Evolutionary conservation across 2,113 vertebrate species (phyloP), one percentile per base, ranked within the genome.

Genomic region (Myodes glareolus): DNA sequence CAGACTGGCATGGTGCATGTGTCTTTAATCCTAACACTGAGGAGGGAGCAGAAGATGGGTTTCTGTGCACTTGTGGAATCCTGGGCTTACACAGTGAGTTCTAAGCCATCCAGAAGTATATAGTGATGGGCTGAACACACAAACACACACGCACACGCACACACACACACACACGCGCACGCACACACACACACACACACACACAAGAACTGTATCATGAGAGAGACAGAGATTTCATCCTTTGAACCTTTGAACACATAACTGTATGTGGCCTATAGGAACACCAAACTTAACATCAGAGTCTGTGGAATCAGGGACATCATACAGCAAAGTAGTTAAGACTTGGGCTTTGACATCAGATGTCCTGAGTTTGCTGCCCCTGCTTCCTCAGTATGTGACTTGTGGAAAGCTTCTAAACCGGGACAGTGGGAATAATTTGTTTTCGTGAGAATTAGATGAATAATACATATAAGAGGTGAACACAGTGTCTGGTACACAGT

Each of bases 391-490:
- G 55, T 63, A 0, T 1, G 0, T 50, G 42, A 94, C 76, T 92
- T 29, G 61, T 73, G 39, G 70, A 67, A 72, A 91, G 31, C 85
- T 72, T 90, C 84, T 92, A 90, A 95, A 68, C 45, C 17, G 3
- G 14, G n/a, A 52, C 23, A 23, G 73, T 55, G 67, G 42, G 58
- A 47, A 95, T 92, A 88, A 94, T 73, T 92, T 93, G 76, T 91
- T 97, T 25, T 92, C 84, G 82, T 88, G 91, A 94, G 61, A 82
- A 72, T 13, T 82, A 63, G 87, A 73, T 96, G 80, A 97, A 89
- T 97, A 92, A 94, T 96, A 85, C 63, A 90, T 84, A 87, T n/a
- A 70, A 97, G 91, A 97, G 82, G 73, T 95, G 95, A 94, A 81
- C 85, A 91, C 7, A 11, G 50, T 94, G 73, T 95, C 63, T 90